Evolutionary conservation across 2,888 invertebrate genomes (phyloP).

Genomic region (Sesamia inferens): DNA sequence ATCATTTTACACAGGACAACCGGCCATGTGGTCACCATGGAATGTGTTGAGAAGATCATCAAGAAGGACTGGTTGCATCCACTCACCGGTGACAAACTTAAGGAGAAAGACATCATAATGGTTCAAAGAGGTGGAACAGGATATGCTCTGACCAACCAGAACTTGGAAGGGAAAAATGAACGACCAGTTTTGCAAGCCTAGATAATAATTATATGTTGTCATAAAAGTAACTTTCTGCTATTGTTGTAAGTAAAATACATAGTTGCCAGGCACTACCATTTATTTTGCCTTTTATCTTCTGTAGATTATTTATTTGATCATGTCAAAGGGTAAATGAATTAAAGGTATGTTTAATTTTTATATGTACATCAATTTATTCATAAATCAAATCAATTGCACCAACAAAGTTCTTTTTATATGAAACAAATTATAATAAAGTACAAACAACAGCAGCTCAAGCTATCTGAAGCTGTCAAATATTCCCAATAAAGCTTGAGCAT

Average conservation of each 20-base stretch:
- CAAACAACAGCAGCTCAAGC: too few relatives aligned
- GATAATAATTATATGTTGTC: conserved; percentile 1
- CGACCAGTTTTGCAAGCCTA: conserved; percentile 96
- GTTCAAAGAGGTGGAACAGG: conserved; percentile 99
- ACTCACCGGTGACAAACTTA: conserved; percentile 94
- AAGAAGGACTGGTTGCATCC: conserved; percentile 99
- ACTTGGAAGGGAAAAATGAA: conserved; percentile 95
- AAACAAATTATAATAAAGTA: neutral
- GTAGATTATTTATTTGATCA: neutral
- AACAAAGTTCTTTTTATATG: conserved; percentile 21
- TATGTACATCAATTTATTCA: conserved; percentile 38
- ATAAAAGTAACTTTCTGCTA: neutral
- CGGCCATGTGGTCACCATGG: conserved; percentile 98
- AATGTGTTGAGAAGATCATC: conserved; percentile 98
- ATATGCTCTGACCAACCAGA: conserved; percentile 96
- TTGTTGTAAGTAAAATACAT: neutral
- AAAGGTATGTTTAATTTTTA: conserved; percentile 4
- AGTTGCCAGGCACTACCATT: neutral
- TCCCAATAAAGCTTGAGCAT: too few relatives aligned
- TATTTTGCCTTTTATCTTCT: neutral
- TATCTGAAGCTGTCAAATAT: too few relatives aligned
- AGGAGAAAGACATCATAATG: conserved; percentile 97
- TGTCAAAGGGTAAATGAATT: neutral
- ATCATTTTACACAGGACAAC: conserved; percentile 89
- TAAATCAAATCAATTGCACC: conserved; percentile 37